Conservation (phyloP, 2,113 vertebrate species). For the Pedetes capensis region DNA sequence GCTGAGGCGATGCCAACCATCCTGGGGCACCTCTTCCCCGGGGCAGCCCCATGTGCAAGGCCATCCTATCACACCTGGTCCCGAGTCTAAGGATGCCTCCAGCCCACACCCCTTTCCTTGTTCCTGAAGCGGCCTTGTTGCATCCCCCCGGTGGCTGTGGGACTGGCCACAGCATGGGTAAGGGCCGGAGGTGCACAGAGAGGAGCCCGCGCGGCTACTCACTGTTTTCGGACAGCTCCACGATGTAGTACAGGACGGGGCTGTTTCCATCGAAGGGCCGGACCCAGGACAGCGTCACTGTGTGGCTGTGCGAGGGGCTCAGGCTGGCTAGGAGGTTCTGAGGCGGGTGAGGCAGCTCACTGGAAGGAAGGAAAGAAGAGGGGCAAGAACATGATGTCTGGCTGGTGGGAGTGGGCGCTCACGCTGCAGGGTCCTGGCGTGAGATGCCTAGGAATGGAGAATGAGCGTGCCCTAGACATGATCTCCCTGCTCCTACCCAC, state of each 20-base stretch:
- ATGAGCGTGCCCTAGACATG: too few species aligned
- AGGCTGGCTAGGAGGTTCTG: conserved; percentile 92
- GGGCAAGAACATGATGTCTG: background rate
- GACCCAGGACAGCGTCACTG: conserved; percentile 93
- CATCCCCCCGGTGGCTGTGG: background rate
- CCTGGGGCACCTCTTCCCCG: fast-evolving
- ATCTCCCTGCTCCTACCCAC: too few species aligned
- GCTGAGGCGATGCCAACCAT: background rate
- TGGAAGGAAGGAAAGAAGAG: conserved; percentile 62
- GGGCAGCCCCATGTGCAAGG: fast-evolving
- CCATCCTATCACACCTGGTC: background rate
- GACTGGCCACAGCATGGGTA: background rate
- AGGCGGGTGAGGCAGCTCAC: conserved; percentile 95
- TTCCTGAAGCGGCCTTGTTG: too few species aligned
- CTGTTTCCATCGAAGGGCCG: conserved; percentile 97
- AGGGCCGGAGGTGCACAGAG: too few species aligned
- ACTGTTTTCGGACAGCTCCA: conserved; percentile 98
- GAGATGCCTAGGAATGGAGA: background rate
- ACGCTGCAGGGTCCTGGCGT: background rate
- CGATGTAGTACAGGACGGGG: conserved; percentile 91
- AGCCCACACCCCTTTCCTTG: too few species aligned
- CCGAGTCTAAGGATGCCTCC: background rate
- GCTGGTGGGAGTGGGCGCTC: background rate
- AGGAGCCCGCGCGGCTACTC: conserved; percentile 58
- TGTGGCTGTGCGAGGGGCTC: conserved; percentile 86